phyloP scores from a whole-genome alignment of 92 coral and sea anemone genomes.

The Epizoanthus fatuus region DNA sequence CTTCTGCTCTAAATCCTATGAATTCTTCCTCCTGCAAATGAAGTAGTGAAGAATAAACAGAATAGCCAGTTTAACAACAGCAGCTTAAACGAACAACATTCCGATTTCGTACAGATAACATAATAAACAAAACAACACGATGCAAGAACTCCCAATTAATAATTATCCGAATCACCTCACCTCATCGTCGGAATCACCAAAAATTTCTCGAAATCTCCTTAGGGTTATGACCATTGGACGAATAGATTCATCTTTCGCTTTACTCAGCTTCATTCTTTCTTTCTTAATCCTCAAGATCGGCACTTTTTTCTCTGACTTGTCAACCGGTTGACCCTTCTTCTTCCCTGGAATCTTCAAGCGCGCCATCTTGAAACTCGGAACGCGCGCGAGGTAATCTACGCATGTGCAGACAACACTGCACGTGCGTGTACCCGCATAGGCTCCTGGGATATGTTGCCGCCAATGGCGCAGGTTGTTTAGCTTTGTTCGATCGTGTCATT shows the following conservation, averaged over 20 bases:
- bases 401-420: constrained; percentile 70
- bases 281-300: constrained; percentile 67
- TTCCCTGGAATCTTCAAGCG: constrained; percentile 95
- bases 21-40: constrained; percentile 88
- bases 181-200: constrained; percentile 99
- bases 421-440: constrained; percentile 76
- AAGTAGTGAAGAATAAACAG: neutral
- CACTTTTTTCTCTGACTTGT: constrained; percentile 64
- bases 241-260: constrained; percentile 44
- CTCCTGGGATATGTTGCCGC: constrained; percentile 69
- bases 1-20: constrained; percentile 96
- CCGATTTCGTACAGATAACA: constrained; percentile 13
- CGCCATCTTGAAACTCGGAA: constrained; percentile 92
- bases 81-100: constrained; percentile 18
- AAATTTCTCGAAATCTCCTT: constrained; percentile 91
- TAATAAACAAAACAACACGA: constrained; percentile 77
- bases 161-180: constrained; percentile 60
- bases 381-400: constrained; percentile 62
- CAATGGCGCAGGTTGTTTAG: constrained; percentile 3
- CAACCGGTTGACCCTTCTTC: constrained; percentile 73
- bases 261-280: constrained; percentile 36
- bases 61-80: neutral
- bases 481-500: neutral
- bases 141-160: constrained; percentile 26
- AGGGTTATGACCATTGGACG: constrained; percentile 82